phyloP scores from a whole-genome alignment of 1,140 invertebrate genomes.

The Vanessa tameamea region DNA sequence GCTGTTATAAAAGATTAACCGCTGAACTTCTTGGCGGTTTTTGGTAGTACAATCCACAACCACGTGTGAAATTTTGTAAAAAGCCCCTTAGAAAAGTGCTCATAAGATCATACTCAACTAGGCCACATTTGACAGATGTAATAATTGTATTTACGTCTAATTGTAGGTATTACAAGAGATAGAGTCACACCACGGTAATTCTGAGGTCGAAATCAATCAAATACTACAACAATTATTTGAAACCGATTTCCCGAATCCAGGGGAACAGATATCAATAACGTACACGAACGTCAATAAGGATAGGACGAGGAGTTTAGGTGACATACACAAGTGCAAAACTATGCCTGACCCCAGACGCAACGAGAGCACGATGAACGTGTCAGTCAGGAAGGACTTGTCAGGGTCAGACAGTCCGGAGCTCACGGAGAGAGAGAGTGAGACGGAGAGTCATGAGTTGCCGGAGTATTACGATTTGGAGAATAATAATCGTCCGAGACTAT shows the following conservation, averaged over 20 bases:
- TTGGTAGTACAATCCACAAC: too few species aligned
- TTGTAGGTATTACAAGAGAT: slow-evolving; percentile 85
- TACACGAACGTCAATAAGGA: slow-evolving; percentile 37
- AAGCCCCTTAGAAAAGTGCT: too few species aligned
- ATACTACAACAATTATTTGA: slow-evolving; percentile 84
- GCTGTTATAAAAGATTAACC: too few species aligned
- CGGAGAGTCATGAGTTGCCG: slow-evolving; percentile 43
- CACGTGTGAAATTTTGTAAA: too few species aligned
- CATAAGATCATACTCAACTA: too few species aligned
- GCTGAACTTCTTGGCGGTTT: too few species aligned
- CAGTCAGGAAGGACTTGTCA: slow-evolving; percentile 27
- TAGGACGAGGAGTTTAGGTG: slow-evolving; percentile 23
- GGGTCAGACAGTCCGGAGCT: neutral
- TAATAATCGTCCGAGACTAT: slow-evolving; percentile 57
- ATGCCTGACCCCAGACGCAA: slow-evolving; percentile 49
- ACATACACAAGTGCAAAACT: slow-evolving; percentile 49
- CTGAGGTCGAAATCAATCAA: slow-evolving; percentile 80
- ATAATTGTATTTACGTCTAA: neutral
- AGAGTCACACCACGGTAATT: slow-evolving; percentile 84
- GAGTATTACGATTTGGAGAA: slow-evolving; percentile 65
- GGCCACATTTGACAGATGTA: too few species aligned
- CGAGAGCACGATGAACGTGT: slow-evolving; percentile 28
- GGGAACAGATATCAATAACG: slow-evolving; percentile 77
- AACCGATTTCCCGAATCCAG: slow-evolving; percentile 82
- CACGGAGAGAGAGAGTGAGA: neutral